These are phyloP conservation scores for Myodes glareolus DNA, from an alignment of 2,113 vertebrate genomes.

Conservation along the genomic window DNA sequence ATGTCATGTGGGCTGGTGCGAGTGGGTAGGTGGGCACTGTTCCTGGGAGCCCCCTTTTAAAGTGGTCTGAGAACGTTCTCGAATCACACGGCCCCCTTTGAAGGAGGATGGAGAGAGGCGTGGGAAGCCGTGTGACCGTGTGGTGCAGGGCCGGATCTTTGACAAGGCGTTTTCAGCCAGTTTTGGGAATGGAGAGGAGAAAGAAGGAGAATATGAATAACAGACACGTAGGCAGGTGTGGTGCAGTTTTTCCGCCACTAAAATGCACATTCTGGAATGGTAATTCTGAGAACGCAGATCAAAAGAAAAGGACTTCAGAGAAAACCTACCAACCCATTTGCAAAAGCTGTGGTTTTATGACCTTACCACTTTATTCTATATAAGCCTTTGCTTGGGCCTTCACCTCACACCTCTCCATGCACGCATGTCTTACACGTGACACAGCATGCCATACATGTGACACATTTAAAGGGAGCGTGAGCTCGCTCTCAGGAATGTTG, in stretches of 20 bases:
- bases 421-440: constrained; percentile 48
- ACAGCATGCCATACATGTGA: constrained; percentile 68
- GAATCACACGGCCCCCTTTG: background rate
- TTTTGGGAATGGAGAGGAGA: constrained; percentile 18
- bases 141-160: background rate
- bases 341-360: background rate
- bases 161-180: background rate
- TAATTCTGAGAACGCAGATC: background rate
- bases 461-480: constrained; percentile 64
- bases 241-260: background rate
- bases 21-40: constrained; percentile 61
- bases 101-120: background rate
- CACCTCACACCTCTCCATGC: constrained; percentile 53
- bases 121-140: background rate
- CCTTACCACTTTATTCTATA: constrained; percentile 13
- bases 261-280: constrained; percentile 24
- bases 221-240: background rate
- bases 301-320: constrained; percentile 38
- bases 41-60: constrained; percentile 27
- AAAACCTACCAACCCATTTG: constrained; percentile 42
- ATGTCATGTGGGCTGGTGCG: constrained; percentile 67
- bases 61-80: constrained; percentile 21
- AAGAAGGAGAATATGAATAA: background rate
- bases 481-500: constrained; percentile 61
- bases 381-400: constrained; percentile 36